Conservation (phyloP, 2,797 vertebrate species). For the Galago senegalensis region DNA sequence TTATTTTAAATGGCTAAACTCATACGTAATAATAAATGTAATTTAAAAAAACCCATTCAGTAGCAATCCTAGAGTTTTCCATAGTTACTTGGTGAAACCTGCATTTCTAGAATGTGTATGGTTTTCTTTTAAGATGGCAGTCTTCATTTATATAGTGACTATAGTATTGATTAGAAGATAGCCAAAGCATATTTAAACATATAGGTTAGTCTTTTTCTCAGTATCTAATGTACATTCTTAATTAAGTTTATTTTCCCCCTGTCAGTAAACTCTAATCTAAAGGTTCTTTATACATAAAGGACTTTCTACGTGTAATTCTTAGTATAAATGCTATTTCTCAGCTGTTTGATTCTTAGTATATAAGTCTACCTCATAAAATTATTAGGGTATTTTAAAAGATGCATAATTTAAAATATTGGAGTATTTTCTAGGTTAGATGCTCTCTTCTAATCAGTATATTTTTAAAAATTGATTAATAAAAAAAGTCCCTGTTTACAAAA, state of each 20-base stretch:
- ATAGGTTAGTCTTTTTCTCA: neutral
- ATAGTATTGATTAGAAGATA: conserved; percentile 3
- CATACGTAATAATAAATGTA: neutral
- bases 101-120: neutral
- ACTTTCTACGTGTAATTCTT: conserved; percentile 7
- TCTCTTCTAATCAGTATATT: conserved; percentile 20
- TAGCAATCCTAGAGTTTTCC: conserved; percentile 6
- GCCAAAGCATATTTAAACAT: neutral
- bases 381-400: neutral
- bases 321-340: conserved; percentile 6
- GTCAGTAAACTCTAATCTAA: neutral
- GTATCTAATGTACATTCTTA: neutral
- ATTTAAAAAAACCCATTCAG: conserved; percentile 47
- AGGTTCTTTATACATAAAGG: conserved; percentile 3
- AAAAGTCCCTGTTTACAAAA: neutral
- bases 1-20: neutral
- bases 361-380: conserved; percentile 49
- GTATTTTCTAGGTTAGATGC: conserved; percentile 26
- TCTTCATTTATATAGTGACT: neutral
- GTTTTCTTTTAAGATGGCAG: neutral
- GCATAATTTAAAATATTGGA: conserved; percentile 44
- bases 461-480: neutral
- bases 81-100: conserved; percentile 40
- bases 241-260: neutral
- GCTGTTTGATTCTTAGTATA: neutral